Conservation (phyloP, 2,797 vertebrate genomes). For the Eidolon dupreanum region DNA sequence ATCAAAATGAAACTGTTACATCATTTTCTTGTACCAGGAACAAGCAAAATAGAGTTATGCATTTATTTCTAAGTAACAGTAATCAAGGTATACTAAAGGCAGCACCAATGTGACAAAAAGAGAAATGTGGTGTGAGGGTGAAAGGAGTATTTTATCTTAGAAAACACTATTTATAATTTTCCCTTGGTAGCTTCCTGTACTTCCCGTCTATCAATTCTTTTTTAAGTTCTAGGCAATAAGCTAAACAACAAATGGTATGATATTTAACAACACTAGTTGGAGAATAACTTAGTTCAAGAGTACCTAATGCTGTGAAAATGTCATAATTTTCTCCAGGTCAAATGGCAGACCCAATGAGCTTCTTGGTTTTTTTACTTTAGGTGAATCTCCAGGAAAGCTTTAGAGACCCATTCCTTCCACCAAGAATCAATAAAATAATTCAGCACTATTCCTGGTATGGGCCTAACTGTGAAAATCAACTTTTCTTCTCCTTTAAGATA, state of each 20-base stretch:
- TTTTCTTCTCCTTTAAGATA: background rate
- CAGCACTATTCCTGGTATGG: background rate
- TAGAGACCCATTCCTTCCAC: conserved; percentile 39
- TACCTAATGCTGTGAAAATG: conserved; percentile 17
- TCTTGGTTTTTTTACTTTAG: conserved; percentile 49
- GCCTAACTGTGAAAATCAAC: background rate
- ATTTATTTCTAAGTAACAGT: background rate
- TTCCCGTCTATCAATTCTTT: conserved; percentile 30
- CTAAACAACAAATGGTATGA: background rate
- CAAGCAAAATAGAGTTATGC: background rate
- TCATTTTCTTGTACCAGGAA: conserved; percentile 17
- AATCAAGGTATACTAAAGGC: background rate
- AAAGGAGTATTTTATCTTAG: background rate
- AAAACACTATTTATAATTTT: background rate
- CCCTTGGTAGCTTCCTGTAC: background rate
- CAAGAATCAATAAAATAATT: conserved; percentile 10
- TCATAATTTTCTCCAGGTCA: conserved; percentile 59
- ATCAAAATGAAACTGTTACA: conserved; percentile 19
- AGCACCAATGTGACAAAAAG: background rate
- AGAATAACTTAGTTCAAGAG: background rate
- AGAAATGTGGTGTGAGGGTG: background rate
- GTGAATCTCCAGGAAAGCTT: conserved; percentile 49
- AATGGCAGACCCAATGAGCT: conserved; percentile 44
- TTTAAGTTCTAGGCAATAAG: conserved; percentile 11
- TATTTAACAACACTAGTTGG: background rate